These are phyloP conservation scores for Tapirus indicus DNA, from an alignment of 2,797 vertebrate genomes.

Conservation along the genomic window DNA sequence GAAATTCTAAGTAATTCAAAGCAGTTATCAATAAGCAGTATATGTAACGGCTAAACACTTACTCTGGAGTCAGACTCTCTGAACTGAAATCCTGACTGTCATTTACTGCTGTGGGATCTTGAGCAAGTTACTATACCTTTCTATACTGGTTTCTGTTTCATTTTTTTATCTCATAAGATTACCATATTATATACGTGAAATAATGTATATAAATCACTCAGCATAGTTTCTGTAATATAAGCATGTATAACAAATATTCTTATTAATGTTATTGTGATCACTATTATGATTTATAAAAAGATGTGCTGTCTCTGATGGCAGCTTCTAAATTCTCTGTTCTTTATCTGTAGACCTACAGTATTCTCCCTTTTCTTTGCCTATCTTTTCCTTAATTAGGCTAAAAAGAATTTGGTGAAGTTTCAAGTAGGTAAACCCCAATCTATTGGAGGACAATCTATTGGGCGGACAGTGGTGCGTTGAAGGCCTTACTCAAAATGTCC, in stretches of 20 bases:
- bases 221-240: neutral
- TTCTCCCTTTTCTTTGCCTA: neutral
- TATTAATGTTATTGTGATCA: neutral
- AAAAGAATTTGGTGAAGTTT: neutral
- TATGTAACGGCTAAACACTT: neutral
- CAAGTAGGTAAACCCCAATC: neutral
- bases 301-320: neutral
- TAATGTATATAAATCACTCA: neutral
- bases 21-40: slow-evolving; percentile 21
- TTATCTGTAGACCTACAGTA: neutral
- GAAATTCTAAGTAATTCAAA: slow-evolving; percentile 49
- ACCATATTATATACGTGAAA: neutral
- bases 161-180: neutral
- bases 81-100: neutral
- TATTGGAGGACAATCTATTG: too few species aligned
- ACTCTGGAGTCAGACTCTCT: neutral
- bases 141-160: neutral
- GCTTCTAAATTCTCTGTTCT: neutral
- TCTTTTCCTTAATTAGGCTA: neutral
- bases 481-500: neutral
- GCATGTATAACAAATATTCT: neutral
- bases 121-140: neutral
- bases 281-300: neutral
- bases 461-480: fast-evolving
- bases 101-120: neutral